Conservation (phyloP, 2,797 vertebrate genomes). For the Holocentrus rufus region DNA sequence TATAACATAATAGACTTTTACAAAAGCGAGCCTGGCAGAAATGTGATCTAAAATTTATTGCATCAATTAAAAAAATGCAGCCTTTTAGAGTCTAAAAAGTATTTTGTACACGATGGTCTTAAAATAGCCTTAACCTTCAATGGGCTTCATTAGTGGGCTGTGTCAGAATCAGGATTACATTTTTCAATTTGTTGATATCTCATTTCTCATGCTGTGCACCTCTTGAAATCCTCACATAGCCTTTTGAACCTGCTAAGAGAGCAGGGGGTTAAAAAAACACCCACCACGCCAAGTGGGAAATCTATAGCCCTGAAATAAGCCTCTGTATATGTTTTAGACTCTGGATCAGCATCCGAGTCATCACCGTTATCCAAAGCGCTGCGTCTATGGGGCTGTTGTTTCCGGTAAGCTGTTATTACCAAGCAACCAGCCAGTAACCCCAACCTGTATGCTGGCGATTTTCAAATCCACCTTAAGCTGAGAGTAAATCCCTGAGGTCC, state of each 20-base stretch:
- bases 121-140: not conserved
- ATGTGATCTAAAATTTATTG: too few species aligned
- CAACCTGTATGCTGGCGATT: conserved; percentile 35
- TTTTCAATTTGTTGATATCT: conserved; percentile 2
- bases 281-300: conserved; percentile 18
- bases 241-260: conserved; percentile 28
- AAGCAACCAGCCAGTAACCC: conserved; percentile 26
- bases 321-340: not conserved
- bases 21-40: too few species aligned
- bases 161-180: too few species aligned
- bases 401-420: conserved; percentile 51
- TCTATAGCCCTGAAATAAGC: conserved; percentile 19
- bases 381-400: conserved; percentile 42
- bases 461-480: conserved; percentile 58
- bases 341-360: conserved; percentile 30
- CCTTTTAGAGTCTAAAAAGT: not conserved
- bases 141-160: not conserved
- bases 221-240: conserved; percentile 20
- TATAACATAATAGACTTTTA: too few species aligned
- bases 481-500: conserved; percentile 56
- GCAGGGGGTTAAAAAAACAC: conserved; percentile 22
- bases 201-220: conserved; percentile 17
- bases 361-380: not conserved
- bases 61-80: not conserved
- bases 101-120: not conserved